These are phyloP conservation scores for Diplazon laetatorius DNA, from an alignment of 2,888 invertebrate genomes.

Conservation along the genomic window DNA sequence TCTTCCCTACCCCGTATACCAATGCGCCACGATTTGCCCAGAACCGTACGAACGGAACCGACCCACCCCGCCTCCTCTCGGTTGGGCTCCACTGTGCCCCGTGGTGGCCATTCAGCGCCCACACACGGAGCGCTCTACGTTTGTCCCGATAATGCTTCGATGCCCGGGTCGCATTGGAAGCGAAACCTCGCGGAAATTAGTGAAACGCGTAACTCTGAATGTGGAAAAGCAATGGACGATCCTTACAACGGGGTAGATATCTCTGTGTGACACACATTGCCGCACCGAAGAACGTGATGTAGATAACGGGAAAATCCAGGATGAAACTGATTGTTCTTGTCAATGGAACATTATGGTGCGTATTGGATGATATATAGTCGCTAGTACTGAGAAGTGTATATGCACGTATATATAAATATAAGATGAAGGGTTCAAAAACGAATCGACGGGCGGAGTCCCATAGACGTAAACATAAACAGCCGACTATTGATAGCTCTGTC, in stretches of 20 bases:
- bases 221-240: background rate
- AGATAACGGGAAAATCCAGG: background rate
- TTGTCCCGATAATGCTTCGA: constrained; percentile 51
- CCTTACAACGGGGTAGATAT: too few relatives aligned
- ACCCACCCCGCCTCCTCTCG: background rate
- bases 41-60: constrained; percentile 22
- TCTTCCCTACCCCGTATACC: constrained; percentile 43
- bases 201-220: constrained; percentile 38
- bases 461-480: too few relatives aligned
- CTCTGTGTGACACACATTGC: background rate
- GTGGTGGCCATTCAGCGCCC: constrained; percentile 54
- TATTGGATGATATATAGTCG: background rate
- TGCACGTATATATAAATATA: too few relatives aligned
- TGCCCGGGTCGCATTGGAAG: constrained; percentile 30
- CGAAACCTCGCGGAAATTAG: constrained; percentile 47
- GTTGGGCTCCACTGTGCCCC: constrained; percentile 18
- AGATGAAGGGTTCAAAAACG: too few relatives aligned
- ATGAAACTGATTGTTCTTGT: constrained; percentile 6
- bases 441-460: too few relatives aligned
- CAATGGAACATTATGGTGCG: background rate
- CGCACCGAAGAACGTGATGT: constrained; percentile 12
- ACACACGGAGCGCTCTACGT: constrained; percentile 41
- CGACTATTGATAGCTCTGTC: too few relatives aligned
- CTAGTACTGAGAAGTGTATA: too few relatives aligned
- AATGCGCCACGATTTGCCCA: constrained; percentile 46